These are phyloP conservation scores for Microplitis mediator DNA, from an alignment of 1,140 invertebrate species.

Conservation along the genomic window DNA sequence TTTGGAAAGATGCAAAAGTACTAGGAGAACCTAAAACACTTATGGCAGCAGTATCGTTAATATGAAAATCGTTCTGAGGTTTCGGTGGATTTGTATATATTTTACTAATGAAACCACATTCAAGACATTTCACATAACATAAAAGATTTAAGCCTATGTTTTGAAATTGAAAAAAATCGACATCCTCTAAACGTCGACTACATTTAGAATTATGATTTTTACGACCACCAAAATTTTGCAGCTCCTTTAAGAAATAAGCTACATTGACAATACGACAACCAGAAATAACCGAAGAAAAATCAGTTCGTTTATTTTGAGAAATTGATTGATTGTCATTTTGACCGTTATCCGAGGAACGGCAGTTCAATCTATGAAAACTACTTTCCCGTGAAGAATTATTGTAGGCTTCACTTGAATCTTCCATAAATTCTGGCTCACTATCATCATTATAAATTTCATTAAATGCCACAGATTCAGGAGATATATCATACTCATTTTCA, in stretches of 20 bases:
- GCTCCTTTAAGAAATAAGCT: slow-evolving; percentile 21
- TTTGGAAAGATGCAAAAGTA: slow-evolving; percentile 15
- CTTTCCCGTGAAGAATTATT: too few species aligned
- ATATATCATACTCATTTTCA: too few species aligned
- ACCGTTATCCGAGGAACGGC: too few species aligned
- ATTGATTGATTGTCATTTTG: too few species aligned
- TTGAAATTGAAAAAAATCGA: slow-evolving; percentile 2
- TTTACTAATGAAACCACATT: slow-evolving; percentile 10
- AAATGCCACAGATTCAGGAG: too few species aligned
- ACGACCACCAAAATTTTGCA: not conserved
- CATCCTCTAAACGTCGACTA: not conserved
- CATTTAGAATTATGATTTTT: not conserved
- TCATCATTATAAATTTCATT: too few species aligned
- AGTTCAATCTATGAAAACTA: too few species aligned
- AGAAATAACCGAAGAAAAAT: not conserved
- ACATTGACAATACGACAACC: slow-evolving; percentile 28
- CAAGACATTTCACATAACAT: slow-evolving; percentile 18
- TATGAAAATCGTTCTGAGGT: slow-evolving; percentile 2
- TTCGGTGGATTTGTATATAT: slow-evolving; percentile 10
- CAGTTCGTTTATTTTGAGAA: too few species aligned
- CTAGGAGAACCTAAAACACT: slow-evolving; percentile 20
- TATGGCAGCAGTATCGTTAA: slow-evolving; percentile 25
- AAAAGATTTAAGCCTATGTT: slow-evolving; percentile 12
- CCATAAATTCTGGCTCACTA: too few species aligned
- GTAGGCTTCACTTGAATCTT: too few species aligned